Evolutionary conservation across 1,140 invertebrate genomes (phyloP).

Genomic region (Musca domestica): DNA sequence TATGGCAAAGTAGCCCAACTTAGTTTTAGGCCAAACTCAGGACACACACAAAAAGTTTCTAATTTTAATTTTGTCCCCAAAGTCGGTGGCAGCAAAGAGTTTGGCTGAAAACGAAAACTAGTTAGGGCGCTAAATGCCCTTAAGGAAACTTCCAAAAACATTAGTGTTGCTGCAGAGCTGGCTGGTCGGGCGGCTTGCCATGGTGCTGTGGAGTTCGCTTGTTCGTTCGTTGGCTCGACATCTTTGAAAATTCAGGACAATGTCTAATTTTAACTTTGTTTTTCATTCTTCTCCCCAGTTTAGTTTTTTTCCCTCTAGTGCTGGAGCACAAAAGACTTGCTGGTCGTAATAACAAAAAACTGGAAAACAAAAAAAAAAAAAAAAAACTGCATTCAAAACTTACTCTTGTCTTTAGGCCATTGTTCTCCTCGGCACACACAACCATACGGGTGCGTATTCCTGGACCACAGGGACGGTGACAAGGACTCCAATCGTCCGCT

Average conservation of each 20-base stretch:
- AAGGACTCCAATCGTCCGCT: constrained; percentile 81
- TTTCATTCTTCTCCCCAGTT: not conserved
- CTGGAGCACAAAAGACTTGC: too few species aligned
- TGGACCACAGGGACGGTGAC: constrained; percentile 79
- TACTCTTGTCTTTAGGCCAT: constrained; percentile 68
- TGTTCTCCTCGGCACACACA: constrained; percentile 74
- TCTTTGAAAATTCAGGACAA: not conserved
- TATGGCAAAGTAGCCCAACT: not conserved
- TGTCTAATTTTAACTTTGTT: constrained; percentile 20
- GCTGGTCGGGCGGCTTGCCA: too few species aligned
- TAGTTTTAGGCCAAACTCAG: not conserved
- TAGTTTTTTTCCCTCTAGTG: not conserved
- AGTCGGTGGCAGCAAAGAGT: too few species aligned
- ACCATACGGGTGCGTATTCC: constrained; percentile 74
- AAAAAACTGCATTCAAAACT: constrained; percentile 34
- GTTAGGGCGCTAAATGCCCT: constrained; percentile 5
- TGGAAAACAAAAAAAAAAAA: too few species aligned
- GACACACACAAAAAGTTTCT: not conserved
- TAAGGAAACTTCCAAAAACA: constrained; percentile 5
- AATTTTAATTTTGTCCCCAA: too few species aligned
- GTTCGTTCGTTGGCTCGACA: too few species aligned
- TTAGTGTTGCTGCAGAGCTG: too few species aligned
- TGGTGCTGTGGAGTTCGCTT: too few species aligned
- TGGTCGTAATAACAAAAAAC: not conserved
- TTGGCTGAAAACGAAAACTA: not conserved